Conservation (phyloP, 2,797 vertebrate genomes). For the Sebastes glaucus region DNA sequence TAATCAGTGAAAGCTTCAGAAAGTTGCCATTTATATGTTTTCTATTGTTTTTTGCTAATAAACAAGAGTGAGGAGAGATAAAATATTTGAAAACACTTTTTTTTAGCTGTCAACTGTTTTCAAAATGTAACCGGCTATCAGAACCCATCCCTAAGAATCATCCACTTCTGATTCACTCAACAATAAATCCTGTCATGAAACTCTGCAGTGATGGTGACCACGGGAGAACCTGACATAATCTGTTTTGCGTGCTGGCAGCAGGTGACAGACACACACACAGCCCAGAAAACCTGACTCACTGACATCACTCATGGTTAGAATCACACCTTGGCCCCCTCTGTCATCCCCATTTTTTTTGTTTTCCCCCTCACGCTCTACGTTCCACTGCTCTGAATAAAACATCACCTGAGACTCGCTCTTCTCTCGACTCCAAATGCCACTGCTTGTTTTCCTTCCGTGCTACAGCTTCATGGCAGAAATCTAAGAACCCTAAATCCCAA, state of each 20-base stretch:
- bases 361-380: not conserved
- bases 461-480: not conserved
- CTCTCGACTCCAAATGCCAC: slow-evolving; percentile 21
- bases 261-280: slow-evolving; percentile 15
- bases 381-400: slow-evolving; percentile 44
- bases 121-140: not conserved
- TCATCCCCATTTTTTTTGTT: slow-evolving; percentile 2
- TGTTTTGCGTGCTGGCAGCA: slow-evolving; percentile 4
- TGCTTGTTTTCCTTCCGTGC: slow-evolving; percentile 18
- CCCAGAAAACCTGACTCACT: not conserved
- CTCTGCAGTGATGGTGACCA: not conserved
- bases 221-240: not conserved
- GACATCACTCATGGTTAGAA: slow-evolving; percentile 27
- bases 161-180: not conserved
- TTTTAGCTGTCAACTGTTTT: not conserved
- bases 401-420: slow-evolving; percentile 28
- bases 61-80: not conserved
- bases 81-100: not conserved
- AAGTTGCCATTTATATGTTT: not conserved
- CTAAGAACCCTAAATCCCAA: slow-evolving; percentile 13
- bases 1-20: not conserved
- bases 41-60: not conserved
- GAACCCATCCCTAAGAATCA: not conserved
- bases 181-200: not conserved
- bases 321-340: slow-evolving; percentile 24